Base-by-base conservation (phyloP, 35 echinoderm and acorn worm species). In the Amphiura filiformis region DNA sequence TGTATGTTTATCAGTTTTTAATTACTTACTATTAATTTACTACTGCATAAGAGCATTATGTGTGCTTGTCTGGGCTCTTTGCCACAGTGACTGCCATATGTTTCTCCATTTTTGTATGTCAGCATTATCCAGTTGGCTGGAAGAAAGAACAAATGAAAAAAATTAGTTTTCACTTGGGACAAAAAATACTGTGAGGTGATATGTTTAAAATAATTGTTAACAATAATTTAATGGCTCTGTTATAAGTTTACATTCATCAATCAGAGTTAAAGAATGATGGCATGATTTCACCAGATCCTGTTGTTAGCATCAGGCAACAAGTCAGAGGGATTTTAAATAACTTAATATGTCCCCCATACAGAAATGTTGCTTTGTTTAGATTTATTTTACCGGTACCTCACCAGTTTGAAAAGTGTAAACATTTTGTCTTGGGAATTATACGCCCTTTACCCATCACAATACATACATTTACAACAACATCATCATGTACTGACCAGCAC, bases 121-220 rank as follows among this genome's bases (percentile, higher is more conserved):
- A 92, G 78, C 65, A 92, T 35, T 17, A 91, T 91, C 89, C 82
- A 86, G 57, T 91, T 76, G 80, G 40, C 89, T 91, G 83, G 13
- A 86, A 89, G 49, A 37, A 14, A 32, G 76, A 77, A 26, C 0
- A 61, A 91, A 79, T 52, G 44, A 7, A 52, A 20, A 52, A 20
- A 52, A 52, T 11, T 52, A 20, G 7, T 7, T 11, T 52, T 52
- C 7, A 52, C 7, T 11, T 11, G 44, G 44, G 7, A 20, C 20
- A 11, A 7, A 52, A 52, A 11, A 11, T 52, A 11, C 44, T 20
- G 7, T 52, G 44, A 20, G 44, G 7, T 20, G 7, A 52, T 52
- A 52, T 52, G 7, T 34, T 32, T 80, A 0, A 80, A 14, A 80
- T 36, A 36, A 26, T 80, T 4, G 20, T 80, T 34, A 80, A 20